These are phyloP conservation scores for Dynastes hyllus DNA, from an alignment of 2,888 invertebrate species.

Conservation along the genomic window DNA sequence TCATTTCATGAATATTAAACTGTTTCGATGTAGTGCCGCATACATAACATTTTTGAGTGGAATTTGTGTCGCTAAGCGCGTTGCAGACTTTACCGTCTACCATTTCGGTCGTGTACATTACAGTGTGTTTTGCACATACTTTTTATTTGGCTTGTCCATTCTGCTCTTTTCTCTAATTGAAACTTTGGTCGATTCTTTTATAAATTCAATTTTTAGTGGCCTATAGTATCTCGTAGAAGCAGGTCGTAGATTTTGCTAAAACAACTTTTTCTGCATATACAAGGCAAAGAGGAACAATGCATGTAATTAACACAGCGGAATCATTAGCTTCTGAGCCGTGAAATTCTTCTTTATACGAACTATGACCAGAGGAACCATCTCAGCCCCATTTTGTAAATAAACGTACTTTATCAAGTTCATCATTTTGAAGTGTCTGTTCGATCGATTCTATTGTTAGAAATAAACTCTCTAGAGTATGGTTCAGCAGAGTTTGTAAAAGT, in stretches of 20 bases:
- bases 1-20: conserved; percentile 55
- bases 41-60: conserved; percentile 51
- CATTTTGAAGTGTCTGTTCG: not conserved
- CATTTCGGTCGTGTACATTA: not conserved
- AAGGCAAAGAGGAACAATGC: conserved; percentile 61
- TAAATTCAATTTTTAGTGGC: conserved; percentile 61
- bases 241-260: conserved; percentile 55
- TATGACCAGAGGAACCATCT: conserved; percentile 56
- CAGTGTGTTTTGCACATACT: not conserved
- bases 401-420: conserved; percentile 50
- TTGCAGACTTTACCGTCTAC: conserved; percentile 59
- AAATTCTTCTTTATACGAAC: conserved; percentile 57
- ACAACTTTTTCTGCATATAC: conserved; percentile 56
- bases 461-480: conserved; percentile 52
- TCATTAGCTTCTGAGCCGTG: conserved; percentile 43
- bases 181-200: conserved; percentile 59
- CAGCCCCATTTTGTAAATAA: conserved; percentile 43
- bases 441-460: not conserved
- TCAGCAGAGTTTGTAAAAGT: conserved; percentile 53
- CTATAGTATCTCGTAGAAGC: conserved; percentile 61
- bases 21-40: conserved; percentile 55
- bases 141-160: conserved; percentile 28
- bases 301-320: conserved; percentile 60
- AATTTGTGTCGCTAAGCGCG: conserved; percentile 48
- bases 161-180: conserved; percentile 53